Base-by-base conservation (phyloP, 2,888 invertebrate species). In the Dione vanillae region DNA sequence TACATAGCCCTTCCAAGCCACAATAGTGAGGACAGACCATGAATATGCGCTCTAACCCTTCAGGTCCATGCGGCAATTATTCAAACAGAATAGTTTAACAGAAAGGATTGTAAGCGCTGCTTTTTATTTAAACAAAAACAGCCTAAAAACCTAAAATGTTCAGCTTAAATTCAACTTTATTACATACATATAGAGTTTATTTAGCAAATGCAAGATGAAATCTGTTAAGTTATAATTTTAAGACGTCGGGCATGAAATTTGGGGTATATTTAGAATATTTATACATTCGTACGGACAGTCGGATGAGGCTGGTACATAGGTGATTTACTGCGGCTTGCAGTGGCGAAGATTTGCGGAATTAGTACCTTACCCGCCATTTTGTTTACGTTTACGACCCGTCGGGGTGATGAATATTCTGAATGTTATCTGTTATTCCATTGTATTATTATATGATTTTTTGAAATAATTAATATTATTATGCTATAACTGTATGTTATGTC, bases 31-130 rank as follows among this genome's bases (percentile, higher is more conserved):
- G 88, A 88, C 87, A 87, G 84, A 84, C 85, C 90, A 89, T 90
- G 91, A 92, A 91, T 90, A 91, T 83, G 85, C 89, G 87, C 82
- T 89, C 87, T 87, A 87, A 92, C 92, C 92, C 92, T 92, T 92
- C 93, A 90, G 85, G 91, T 92, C 92, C 93, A 91, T 82, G 89
- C 93, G 90, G 91, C 93, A 93, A 94, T 94, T 94, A 94, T 93
- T 94, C 93, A 94, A 92, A 93, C 88, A 93, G 93, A 93, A 93
- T 93, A 92, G 93, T 92, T 92, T 92, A 93, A 89, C 91, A 92
- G 93, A 93, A 93, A 93, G 93, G 93, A 93, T 92, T 93, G 90
- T 89, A 85, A 89, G 90, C 85, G 87, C 85, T 84, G 77, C 69
- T 65, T 62, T 16, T 41, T 62, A 41, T 65, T 70, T 74, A 19